Conservation (phyloP, 92 coral and sea anemone species). For the Actinernus sp. region DNA sequence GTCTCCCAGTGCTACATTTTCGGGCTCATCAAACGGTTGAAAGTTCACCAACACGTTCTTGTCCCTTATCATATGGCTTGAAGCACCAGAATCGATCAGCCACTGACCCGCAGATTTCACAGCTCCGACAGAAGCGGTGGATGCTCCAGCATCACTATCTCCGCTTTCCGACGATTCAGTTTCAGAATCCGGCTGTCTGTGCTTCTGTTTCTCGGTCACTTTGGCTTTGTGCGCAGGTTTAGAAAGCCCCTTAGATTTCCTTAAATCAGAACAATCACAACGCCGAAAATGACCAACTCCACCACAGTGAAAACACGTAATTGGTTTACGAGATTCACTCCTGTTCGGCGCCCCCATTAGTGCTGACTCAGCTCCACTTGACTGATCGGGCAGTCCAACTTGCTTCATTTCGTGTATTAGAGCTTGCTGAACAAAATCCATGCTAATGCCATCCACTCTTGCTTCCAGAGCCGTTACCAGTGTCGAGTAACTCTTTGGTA, state of each 20-base stretch:
- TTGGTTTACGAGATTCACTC: slow-evolving; percentile 18
- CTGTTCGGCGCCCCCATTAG: slow-evolving; percentile 23
- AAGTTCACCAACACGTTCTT: slow-evolving; percentile 39
- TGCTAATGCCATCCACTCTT: slow-evolving; percentile 32
- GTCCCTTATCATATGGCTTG: slow-evolving; percentile 56
- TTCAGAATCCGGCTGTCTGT: too few relatives aligned
- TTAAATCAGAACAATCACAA: too few relatives aligned
- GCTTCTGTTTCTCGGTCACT: too few relatives aligned
- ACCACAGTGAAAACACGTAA: slow-evolving; percentile 42
- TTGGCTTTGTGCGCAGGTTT: too few relatives aligned
- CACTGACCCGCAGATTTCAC: slow-evolving; percentile 37
- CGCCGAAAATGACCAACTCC: slow-evolving; percentile 51
- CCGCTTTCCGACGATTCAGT: too few relatives aligned
- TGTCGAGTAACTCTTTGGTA: slow-evolving; percentile 51
- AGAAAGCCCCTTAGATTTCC: too few relatives aligned
- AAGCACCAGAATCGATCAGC: slow-evolving; percentile 55
- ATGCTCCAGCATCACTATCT: slow-evolving; percentile 54
- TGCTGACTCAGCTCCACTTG: slow-evolving; percentile 54
- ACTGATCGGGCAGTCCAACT: slow-evolving; percentile 9
- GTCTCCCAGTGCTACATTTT: slow-evolving; percentile 57
- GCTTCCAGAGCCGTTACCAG: slow-evolving; percentile 62
- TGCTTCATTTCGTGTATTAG: slow-evolving; percentile 54
- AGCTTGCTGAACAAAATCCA: slow-evolving; percentile 51
- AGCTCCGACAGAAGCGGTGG: too few relatives aligned
- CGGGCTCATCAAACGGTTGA: slow-evolving; percentile 40